Base-by-base conservation (phyloP, 2,888 invertebrate genomes). In the Stenoptilia bipunctidactyla region DNA sequence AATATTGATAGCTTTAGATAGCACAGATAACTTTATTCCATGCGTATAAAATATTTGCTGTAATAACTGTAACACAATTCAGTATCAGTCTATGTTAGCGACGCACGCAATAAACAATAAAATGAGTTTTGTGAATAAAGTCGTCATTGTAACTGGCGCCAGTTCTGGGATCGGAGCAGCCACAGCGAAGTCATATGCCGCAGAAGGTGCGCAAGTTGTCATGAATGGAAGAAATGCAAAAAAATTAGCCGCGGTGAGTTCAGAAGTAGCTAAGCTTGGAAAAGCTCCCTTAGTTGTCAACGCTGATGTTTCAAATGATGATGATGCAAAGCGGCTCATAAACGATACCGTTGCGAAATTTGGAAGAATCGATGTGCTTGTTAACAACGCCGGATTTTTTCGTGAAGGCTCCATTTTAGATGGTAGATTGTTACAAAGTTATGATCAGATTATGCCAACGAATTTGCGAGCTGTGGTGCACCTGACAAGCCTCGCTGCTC, bases 111-210 rank as follows among this genome's bases (percentile, higher is more conserved):
- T n/a, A n/a, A n/a, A n/a, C n/a, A n/a, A n/a, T n/a, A n/a, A n/a
- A n/a, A n/a, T n/a, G n/a, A 52, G 46, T 49, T 58, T 61, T 25
- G 39, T 45, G 15, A 45, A 49, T 27, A 64, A 62, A 56, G 56
- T 62, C 0, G 61, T 58, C 1, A 38, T 64, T 2, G 48, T 66
- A 1, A 65, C 62, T 0, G 63, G 66, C 0, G 51, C 55, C 0
- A 58, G 65, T 27, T 56, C 61, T 1, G 65, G 64, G 1, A 63
- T 65, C 2, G 65, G 66, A 2, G 56, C 60, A 1, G 51, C 53
- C 3, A 48, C 52, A 0, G 63, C 58, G 1, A 45, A 48, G 12
- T 27, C 45, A 12, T 65, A 65, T 15, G 53, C 58, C 5, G 49
- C 53, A 38, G 48, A 52, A 42, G 48, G 50, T 15, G 55, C 56